A percentile compares a stretch with the other conserved stretches of the same genome.
Conservation (phyloP, 2,888 invertebrate species). For the Amaurobius ferox region DNA sequence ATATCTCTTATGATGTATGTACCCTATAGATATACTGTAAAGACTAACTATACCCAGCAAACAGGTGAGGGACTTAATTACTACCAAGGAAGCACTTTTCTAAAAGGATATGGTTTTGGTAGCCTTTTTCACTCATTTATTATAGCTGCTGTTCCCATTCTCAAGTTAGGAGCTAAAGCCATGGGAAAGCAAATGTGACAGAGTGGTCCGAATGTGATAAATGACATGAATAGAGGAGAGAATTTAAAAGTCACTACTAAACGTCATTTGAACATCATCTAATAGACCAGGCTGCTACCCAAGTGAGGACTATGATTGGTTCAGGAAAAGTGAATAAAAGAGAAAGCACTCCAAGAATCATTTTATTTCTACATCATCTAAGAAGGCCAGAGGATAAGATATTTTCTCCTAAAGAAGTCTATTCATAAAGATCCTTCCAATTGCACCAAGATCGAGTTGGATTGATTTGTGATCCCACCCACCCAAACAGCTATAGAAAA, state of each 20-base stretch:
- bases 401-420: conserved; percentile 10
- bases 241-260: background rate
- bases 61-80: conserved; percentile 16
- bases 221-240: background rate
- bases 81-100: conserved; percentile 11
- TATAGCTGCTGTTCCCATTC: conserved; percentile 4
- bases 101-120: conserved; percentile 33
- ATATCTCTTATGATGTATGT: no score
- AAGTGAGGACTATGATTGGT: conserved; percentile 18
- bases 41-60: no score
- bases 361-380: background rate
- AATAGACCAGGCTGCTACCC: background rate
- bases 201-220: conserved; percentile 5
- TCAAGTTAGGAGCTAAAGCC: background rate
- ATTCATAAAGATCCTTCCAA: conserved; percentile 6
- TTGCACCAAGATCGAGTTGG: conserved; percentile 31
- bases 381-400: conserved; percentile 8
- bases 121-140: conserved; percentile 20
- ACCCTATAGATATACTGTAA: no score
- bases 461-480: conserved; percentile 14
- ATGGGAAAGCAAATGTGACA: conserved; percentile 41
- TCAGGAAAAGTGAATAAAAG: conserved; percentile 19
- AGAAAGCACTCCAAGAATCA: background rate
- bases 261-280: background rate
- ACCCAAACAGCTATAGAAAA: conserved; percentile 17